A percentile compares a stretch with the other conserved stretches of the same genome.
Evolutionary conservation across 2,113 vertebrate genomes (phyloP).

Genomic region (Ptychochromis oligacanthus): DNA sequence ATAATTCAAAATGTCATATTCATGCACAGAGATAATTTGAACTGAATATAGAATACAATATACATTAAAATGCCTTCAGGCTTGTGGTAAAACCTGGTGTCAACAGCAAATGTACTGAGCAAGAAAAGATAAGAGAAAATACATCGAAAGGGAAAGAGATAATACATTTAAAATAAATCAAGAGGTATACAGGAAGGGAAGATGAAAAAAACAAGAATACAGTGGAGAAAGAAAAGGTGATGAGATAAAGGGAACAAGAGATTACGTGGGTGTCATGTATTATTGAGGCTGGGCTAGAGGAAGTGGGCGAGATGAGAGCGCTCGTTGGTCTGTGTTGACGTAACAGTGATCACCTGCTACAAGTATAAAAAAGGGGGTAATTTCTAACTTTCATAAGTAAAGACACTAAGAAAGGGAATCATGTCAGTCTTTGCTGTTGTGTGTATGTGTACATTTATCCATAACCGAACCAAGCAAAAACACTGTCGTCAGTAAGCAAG

Average conservation of each 20-base stretch:
- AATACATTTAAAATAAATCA: constrained; percentile 53
- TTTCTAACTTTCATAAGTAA: constrained; percentile 60
- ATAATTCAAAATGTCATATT: neutral
- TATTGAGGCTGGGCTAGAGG: constrained; percentile 58
- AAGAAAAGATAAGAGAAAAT: constrained; percentile 48
- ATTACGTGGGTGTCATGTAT: constrained; percentile 65
- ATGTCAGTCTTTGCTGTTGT: constrained; percentile 52
- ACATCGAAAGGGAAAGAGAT: constrained; percentile 2
- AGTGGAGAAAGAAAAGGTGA: constrained; percentile 8
- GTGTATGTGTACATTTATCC: neutral
- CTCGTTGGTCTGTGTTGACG: constrained; percentile 19
- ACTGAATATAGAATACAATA: constrained; percentile 8
- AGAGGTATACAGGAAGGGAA: constrained; percentile 27
- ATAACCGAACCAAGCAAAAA: neutral
- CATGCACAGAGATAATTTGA: constrained; percentile 7
- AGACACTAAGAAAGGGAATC: constrained; percentile 33
- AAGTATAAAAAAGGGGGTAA: constrained; percentile 64
- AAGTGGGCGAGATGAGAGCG: constrained; percentile 8
- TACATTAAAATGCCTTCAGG: constrained; percentile 17
- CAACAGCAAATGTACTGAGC: constrained; percentile 51
- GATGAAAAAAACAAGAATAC: constrained; percentile 1
- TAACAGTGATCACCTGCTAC: constrained; percentile 48
- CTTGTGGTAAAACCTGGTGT: constrained; percentile 47
- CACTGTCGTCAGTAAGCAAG: neutral
- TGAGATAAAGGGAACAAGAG: constrained; percentile 38